These are phyloP conservation scores for Echinops telfairi DNA, from an alignment of 2,113 vertebrate species.

Conservation along the genomic window DNA sequence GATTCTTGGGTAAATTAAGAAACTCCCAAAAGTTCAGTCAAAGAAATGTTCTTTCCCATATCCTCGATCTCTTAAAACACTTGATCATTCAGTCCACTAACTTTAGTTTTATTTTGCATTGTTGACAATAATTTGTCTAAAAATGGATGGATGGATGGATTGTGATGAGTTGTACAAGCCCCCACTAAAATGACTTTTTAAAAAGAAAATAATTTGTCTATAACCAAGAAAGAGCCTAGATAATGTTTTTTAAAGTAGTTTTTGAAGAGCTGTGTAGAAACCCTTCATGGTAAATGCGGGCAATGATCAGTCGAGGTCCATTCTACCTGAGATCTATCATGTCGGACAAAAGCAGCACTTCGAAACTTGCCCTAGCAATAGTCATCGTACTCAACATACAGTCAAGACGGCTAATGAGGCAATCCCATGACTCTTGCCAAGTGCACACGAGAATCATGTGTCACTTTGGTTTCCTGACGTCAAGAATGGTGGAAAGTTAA, in stretches of 20 bases:
- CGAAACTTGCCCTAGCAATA: background rate
- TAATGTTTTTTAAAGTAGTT: background rate
- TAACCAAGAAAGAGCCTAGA: background rate
- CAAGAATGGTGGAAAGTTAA: constrained; percentile 29
- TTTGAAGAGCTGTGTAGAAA: background rate
- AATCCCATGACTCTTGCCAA: background rate
- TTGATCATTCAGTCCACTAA: background rate
- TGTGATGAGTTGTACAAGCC: too few species aligned
- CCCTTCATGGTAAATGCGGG: background rate
- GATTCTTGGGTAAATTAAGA: background rate
- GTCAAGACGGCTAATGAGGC: background rate
- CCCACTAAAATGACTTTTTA: too few species aligned
- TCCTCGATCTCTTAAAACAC: background rate
- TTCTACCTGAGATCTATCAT: background rate
- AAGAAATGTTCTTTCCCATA: background rate
- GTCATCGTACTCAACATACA: background rate
- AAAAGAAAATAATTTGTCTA: constrained; percentile 1
- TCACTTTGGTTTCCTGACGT: constrained; percentile 19
- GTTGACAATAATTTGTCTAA: background rate
- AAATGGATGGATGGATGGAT: too few species aligned
- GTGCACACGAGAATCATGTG: background rate
- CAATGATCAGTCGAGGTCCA: background rate
- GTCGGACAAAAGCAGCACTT: background rate
- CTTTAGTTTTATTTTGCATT: constrained; percentile 37
- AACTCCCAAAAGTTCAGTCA: constrained; percentile 1